A percentile compares a stretch with the other conserved stretches of the same genome.
Evolutionary conservation across 2,888 invertebrate genomes (phyloP).

Genomic region (Aleiodes testaceus): DNA sequence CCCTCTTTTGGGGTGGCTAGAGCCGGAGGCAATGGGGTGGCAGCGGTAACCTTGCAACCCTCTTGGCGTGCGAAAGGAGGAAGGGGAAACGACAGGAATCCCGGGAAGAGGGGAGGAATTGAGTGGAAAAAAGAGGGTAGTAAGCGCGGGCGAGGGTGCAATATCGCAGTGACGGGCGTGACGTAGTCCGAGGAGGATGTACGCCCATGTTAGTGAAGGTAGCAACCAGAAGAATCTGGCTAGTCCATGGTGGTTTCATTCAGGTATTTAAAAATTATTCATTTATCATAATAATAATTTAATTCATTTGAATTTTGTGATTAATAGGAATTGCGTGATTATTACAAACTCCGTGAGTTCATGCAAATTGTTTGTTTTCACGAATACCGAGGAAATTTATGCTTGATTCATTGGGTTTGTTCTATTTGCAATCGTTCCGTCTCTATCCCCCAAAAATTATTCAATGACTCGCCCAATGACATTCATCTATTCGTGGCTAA

Average conservation of each 20-base stretch:
- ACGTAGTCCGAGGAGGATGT: slow-evolving; percentile 72
- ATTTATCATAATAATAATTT: background rate
- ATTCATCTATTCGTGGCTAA: slow-evolving; percentile 19
- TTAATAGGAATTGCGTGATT: too few species aligned
- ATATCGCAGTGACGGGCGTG: slow-evolving; percentile 71
- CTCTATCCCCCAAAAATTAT: background rate
- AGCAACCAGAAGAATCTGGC: slow-evolving; percentile 70
- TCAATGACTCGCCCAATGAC: slow-evolving; percentile 2
- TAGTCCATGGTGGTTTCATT: slow-evolving; percentile 72
- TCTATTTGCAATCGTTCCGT: background rate
- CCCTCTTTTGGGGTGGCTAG: background rate
- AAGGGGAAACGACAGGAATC: slow-evolving; percentile 63
- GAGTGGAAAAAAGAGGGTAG: slow-evolving; percentile 49
- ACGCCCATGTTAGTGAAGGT: slow-evolving; percentile 70
- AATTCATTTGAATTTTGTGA: too few species aligned
- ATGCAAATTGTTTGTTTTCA: too few species aligned
- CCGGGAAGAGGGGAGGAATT: slow-evolving; percentile 48
- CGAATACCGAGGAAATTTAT: too few species aligned
- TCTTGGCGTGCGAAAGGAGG: slow-evolving; percentile 61
- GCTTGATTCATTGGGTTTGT: too few species aligned
- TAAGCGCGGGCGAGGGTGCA: slow-evolving; percentile 60
- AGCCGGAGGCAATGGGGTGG: slow-evolving; percentile 54
- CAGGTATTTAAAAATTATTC: slow-evolving; percentile 62
- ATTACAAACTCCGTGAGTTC: too few species aligned
- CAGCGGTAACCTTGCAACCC: slow-evolving; percentile 72